These are phyloP conservation scores for Sabellastarte sp. DNA, from an alignment of 2,888 invertebrate species.

Conservation along the genomic window DNA sequence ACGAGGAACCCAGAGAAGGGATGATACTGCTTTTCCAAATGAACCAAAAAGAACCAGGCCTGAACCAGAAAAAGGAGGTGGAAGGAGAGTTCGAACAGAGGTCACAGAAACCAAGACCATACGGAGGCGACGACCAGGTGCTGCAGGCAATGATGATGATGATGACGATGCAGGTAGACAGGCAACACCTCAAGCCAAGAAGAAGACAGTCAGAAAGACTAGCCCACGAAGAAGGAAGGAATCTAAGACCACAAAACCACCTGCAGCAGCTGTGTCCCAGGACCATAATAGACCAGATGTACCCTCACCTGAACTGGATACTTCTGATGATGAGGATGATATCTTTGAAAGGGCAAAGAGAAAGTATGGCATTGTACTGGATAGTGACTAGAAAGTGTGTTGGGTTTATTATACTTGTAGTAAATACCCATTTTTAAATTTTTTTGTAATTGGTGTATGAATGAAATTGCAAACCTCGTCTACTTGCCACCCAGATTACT, in stretches of 20 bases:
- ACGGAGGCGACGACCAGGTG: background rate
- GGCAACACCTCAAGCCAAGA: too few relatives aligned
- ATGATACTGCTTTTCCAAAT: background rate
- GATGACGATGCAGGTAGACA: background rate
- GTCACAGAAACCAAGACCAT: background rate
- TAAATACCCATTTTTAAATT: too few relatives aligned
- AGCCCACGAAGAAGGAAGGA: background rate
- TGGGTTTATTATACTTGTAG: too few relatives aligned
- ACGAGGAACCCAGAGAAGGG: background rate
- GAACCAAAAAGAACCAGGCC: background rate
- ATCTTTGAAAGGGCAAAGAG: conserved; percentile 4
- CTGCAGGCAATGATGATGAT: background rate
- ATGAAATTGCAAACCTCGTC: too few relatives aligned
- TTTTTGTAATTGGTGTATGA: too few relatives aligned
- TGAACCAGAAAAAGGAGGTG: too few relatives aligned
- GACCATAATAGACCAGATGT: background rate
- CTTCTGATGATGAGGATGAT: background rate
- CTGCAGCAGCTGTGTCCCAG: background rate
- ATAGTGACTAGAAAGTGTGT: too few relatives aligned
- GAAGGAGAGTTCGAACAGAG: background rate
- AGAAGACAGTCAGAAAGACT: background rate
- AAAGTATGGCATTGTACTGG: background rate
- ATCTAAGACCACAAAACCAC: too few relatives aligned
- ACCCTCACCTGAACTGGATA: conserved; percentile 1
- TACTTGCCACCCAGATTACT: too few relatives aligned